Percentiles rank a stretch among this genome's conserved stretches.
Evolutionary conservation across 1,140 invertebrate species (phyloP).

Genomic region (Drosophila lacteicornis): DNA sequence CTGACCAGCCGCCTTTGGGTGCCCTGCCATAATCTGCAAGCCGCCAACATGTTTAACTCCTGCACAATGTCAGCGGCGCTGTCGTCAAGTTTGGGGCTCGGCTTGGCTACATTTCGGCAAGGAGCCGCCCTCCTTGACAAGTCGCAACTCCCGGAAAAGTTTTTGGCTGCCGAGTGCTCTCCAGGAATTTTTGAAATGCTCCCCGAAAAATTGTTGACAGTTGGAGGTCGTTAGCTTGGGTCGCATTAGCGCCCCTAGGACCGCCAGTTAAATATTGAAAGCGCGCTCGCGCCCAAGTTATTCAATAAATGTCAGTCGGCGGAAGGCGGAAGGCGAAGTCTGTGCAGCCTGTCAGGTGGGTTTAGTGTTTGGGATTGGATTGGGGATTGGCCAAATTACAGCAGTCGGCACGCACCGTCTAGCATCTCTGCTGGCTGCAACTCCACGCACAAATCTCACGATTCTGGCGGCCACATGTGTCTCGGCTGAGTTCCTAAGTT

Average conservation of each 20-base stretch:
- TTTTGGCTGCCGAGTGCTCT: slow-evolving; percentile 56
- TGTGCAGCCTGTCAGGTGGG: slow-evolving; percentile 64
- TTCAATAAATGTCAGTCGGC: slow-evolving; percentile 74
- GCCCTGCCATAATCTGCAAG: slow-evolving; percentile 63
- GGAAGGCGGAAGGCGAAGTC: slow-evolving; percentile 28
- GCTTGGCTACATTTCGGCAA: slow-evolving; percentile 47
- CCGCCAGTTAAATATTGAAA: slow-evolving; percentile 77
- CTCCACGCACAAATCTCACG: slow-evolving; percentile 24
- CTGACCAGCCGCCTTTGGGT: slow-evolving; percentile 40
- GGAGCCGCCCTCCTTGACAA: slow-evolving; percentile 52
- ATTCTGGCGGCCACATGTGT: slow-evolving; percentile 27
- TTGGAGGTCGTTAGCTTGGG: slow-evolving; percentile 66
- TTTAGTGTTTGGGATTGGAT: slow-evolving; percentile 40
- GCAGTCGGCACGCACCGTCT: slow-evolving; percentile 58
- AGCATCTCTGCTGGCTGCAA: slow-evolving; percentile 3
- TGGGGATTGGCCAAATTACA: slow-evolving; percentile 67
- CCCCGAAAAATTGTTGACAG: slow-evolving; percentile 71
- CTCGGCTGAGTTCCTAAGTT: slow-evolving; percentile 6
- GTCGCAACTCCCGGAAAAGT: slow-evolving; percentile 65
- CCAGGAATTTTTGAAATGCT: slow-evolving; percentile 52
- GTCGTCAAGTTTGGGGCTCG: slow-evolving; percentile 51
- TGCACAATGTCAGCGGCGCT: slow-evolving; percentile 68
- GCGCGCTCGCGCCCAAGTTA: slow-evolving; percentile 61
- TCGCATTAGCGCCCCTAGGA: slow-evolving; percentile 51
- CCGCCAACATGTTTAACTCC: slow-evolving; percentile 72